A percentile compares a stretch with the other conserved stretches of the same genome.
These are phyloP conservation scores for Neodon shergylaensis DNA, from an alignment of 2,113 vertebrate species.

Conservation along the genomic window DNA sequence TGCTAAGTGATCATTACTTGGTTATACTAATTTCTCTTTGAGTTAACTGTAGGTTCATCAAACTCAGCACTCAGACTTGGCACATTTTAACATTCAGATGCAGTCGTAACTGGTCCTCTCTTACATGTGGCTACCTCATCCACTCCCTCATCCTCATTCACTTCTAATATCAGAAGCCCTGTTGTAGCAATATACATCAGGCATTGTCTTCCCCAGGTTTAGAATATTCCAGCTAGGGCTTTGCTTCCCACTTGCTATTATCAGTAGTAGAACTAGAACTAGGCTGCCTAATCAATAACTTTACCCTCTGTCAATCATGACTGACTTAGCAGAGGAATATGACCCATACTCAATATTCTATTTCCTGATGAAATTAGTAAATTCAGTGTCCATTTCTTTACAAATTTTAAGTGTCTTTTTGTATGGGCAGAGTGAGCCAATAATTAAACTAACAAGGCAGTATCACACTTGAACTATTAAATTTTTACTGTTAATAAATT, in stretches of 20 bases:
- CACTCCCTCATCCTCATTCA: background rate
- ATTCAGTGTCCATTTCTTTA: background rate
- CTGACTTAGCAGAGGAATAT: background rate
- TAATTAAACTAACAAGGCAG: background rate
- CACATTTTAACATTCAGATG: background rate
- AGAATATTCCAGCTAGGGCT: background rate
- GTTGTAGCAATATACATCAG: rapidly evolving
- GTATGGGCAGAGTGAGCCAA: background rate
- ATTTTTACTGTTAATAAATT: background rate
- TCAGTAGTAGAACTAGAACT: no score
- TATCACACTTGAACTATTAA: background rate
- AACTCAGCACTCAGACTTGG: background rate
- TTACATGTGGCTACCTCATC: background rate
- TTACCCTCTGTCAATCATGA: background rate
- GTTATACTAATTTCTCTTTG: background rate
- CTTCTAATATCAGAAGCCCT: background rate
- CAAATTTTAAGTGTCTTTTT: background rate
- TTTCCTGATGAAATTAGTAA: background rate
- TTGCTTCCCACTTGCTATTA: background rate
- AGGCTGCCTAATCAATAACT: background rate
- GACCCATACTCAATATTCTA: background rate
- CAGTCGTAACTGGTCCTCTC: background rate
- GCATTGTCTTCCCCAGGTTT: background rate
- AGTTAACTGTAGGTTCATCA: background rate
- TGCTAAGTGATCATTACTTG: background rate